Percentiles rank a stretch among this genome's conserved stretches.
Evolutionary conservation across 2,888 invertebrate species (phyloP).

Genomic region (Eurois occulta): DNA sequence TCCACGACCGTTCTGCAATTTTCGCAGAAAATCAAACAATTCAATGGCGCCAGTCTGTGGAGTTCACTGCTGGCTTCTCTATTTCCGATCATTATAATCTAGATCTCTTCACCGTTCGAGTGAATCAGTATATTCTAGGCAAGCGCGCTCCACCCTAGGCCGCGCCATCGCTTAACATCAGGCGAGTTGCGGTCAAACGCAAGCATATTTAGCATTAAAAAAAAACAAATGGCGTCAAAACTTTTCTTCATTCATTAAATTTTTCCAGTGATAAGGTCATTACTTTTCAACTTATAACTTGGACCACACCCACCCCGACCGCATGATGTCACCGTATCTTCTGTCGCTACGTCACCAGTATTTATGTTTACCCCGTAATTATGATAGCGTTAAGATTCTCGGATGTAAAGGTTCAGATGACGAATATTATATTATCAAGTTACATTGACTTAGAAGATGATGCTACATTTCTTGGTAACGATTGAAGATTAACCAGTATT

Average conservation of each 20-base stretch:
- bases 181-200: not conserved
- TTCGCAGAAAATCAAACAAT: too few species aligned
- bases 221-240: too few species aligned
- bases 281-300: conserved; percentile 8
- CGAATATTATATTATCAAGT: conserved; percentile 17
- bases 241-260: not conserved
- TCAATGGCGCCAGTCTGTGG: too few species aligned
- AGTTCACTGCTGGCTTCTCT: not conserved
- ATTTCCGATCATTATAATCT: not conserved
- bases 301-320: not conserved
- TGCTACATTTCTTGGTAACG: not conserved
- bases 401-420: conserved; percentile 21
- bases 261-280: not conserved
- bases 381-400: conserved; percentile 36
- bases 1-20: too few species aligned
- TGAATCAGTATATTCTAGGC: not conserved
- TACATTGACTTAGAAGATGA: not conserved
- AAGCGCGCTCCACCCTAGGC: not conserved
- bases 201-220: not conserved
- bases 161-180: not conserved
- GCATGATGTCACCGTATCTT: conserved; percentile 58
- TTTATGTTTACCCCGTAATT: conserved; percentile 46
- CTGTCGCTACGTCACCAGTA: conserved; percentile 53
- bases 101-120: not conserved
- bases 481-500: not conserved